Conservation (phyloP, 2,113 vertebrate genomes). For the Halichoerus grypus region DNA sequence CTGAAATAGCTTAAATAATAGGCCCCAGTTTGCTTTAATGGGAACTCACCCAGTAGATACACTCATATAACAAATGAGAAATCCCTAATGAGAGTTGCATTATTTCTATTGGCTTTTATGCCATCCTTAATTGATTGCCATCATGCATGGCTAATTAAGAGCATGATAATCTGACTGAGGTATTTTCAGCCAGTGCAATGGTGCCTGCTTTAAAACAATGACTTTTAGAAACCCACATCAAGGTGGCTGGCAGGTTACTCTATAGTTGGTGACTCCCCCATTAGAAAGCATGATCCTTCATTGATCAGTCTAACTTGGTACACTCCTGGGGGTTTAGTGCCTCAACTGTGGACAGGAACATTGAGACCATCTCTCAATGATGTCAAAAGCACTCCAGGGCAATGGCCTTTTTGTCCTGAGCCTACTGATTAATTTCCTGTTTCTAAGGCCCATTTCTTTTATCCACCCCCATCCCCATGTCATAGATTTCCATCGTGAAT, state of each 20-base stretch:
- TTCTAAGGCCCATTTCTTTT: neutral
- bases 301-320: neutral
- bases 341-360: neutral
- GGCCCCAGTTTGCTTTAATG: slow-evolving; percentile 65
- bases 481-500: neutral
- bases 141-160: slow-evolving; percentile 83
- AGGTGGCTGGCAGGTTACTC: slow-evolving; percentile 66
- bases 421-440: neutral
- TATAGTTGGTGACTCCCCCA: neutral
- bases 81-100: slow-evolving; percentile 75
- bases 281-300: neutral
- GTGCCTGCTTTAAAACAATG: slow-evolving; percentile 75
- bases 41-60: slow-evolving; percentile 71
- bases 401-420: neutral
- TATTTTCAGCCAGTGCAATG: slow-evolving; percentile 80
- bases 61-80: slow-evolving; percentile 82
- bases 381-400: neutral
- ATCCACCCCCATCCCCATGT: neutral
- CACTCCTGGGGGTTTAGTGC: neutral
- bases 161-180: slow-evolving; percentile 77
- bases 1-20: slow-evolving; percentile 82
- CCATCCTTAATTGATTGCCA: slow-evolving; percentile 84
- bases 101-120: slow-evolving; percentile 81
- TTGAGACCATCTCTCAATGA: neutral
- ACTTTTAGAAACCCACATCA: slow-evolving; percentile 57